Evolutionary conservation across 2,888 invertebrate species (phyloP), one percentile per base, ranked within the genome.

Genomic region (Sipunculus nudus): DNA sequence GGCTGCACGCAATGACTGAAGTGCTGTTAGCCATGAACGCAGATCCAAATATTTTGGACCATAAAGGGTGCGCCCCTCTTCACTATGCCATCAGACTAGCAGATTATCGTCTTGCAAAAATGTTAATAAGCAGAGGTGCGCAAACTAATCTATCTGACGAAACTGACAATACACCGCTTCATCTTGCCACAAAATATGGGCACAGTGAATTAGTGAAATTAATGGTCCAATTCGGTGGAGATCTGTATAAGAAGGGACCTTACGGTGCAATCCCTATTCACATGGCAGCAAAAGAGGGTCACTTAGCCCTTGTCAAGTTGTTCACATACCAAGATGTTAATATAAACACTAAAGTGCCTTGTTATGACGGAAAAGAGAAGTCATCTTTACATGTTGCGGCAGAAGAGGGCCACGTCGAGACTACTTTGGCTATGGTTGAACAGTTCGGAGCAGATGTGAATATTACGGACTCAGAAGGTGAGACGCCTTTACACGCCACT

Each of bases 271-370:
- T 71, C 13, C 70, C 71, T 4, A 61, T 71, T 40, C 70, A 70
- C 55, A 71, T 71, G 13, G 71, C 71, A 13, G 66, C 70, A 25
- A 64, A 49, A 31, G 71, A 71, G 38, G 71, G 71, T 5, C 71
- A 71, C 46, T 31, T 57, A 0, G 49, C 49, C 13, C 58, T 71
- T 4, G 56, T 71, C 16, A 46, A 59, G 19, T 50, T 68, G 39
- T 71, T 67, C 38, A 58, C 59, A 31, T 53, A 59, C 13, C 55
- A 56, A 25, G 70, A 61, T 8, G 63, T 65, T 21, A 68, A 64
- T 49, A 59, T 63, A 3, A 67, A 71, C 55, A 54, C 63, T 16
- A 70, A 63, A 43, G 67, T 71, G 19, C 70, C 70, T 2, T 71
- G 71, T 38, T 70, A 71, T 46, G 67, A 58, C 16, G 43, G 29